phyloP scores from a whole-genome alignment of 2,113 vertebrate species.

The Dunckerocampus dactyliophorus region DNA sequence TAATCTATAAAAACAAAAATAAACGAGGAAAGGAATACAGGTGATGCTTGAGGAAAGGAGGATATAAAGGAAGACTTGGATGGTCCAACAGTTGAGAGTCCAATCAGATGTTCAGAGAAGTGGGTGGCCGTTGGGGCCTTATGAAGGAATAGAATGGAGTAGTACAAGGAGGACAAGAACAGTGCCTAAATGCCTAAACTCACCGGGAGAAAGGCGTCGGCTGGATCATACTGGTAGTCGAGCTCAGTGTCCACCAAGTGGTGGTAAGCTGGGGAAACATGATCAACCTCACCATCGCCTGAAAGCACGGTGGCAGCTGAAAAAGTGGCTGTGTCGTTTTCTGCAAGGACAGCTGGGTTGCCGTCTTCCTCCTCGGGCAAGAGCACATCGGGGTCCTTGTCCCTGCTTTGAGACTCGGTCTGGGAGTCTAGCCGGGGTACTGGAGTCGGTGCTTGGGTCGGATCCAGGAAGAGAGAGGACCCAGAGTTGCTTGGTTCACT shows the following conservation, averaged over 20 bases:
- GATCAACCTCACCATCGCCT: conserved; percentile 87
- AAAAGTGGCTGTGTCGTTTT: conserved; percentile 81
- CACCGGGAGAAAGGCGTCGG: conserved; percentile 84
- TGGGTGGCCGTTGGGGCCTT: conserved; percentile 11
- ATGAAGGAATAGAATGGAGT: conserved; percentile 17
- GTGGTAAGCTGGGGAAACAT: conserved; percentile 74
- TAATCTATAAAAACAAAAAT: neutral
- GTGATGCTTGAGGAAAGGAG: conserved; percentile 11
- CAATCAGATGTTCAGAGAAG: neutral
- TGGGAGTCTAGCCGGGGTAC: conserved; percentile 27
- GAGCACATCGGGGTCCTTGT: conserved; percentile 62
- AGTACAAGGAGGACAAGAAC: neutral
- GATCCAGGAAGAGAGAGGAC: conserved; percentile 39
- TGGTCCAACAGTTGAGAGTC: conserved; percentile 7
- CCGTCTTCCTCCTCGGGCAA: conserved; percentile 65
- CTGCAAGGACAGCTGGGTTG: conserved; percentile 40
- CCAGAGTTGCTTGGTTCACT: conserved; percentile 52
- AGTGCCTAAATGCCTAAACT: conserved; percentile 53
- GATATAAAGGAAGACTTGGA: conserved; percentile 1
- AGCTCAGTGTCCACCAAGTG: conserved; percentile 78
- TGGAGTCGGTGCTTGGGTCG: conserved; percentile 42
- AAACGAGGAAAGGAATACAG: neutral
- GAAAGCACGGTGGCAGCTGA: conserved; percentile 87
- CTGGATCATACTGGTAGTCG: conserved; percentile 86
- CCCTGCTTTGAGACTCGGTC: conserved; percentile 28